Percentiles rank a stretch among this genome's conserved stretches.
phyloP scores from a whole-genome alignment of 2,113 vertebrate genomes.

The Casuarius casuarius region DNA sequence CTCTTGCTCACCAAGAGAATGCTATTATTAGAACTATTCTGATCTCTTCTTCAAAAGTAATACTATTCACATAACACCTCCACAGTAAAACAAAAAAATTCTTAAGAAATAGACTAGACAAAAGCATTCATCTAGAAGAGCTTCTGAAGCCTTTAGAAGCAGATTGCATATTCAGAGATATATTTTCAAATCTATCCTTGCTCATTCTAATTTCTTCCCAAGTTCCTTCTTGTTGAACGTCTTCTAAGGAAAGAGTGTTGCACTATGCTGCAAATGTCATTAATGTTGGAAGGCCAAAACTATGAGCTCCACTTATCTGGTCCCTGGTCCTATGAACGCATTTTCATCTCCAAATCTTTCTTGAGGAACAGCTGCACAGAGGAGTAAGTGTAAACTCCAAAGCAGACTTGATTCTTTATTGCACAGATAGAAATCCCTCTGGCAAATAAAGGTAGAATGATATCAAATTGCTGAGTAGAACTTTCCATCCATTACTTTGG shows the following conservation, averaged over 20 bases:
- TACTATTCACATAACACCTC: not conserved
- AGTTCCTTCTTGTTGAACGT: not conserved
- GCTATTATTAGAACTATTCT: not conserved
- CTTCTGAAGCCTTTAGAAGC: not conserved
- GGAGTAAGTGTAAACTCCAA: not conserved
- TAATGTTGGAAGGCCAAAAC: not conserved
- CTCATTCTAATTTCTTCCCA: not conserved
- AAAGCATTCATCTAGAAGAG: not conserved
- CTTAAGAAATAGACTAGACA: not conserved
- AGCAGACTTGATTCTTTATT: not conserved
- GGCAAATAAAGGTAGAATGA: not conserved
- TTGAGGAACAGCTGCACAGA: not conserved
- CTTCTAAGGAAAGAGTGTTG: not conserved
- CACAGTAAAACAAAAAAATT: not conserved
- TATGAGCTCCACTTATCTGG: not conserved
- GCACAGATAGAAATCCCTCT: not conserved
- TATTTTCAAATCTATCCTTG: not conserved
- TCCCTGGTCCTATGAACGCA: not conserved
- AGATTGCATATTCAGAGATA: not conserved
- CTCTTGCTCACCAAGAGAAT: not conserved
- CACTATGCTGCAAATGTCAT: not conserved
- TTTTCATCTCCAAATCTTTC: not conserved
- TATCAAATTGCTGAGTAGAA: not conserved
- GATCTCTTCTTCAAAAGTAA: not conserved
- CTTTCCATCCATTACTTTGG: not conserved